phyloP scores from a whole-genome alignment of 1,140 invertebrate genomes.

The Coelopa frigida region DNA sequence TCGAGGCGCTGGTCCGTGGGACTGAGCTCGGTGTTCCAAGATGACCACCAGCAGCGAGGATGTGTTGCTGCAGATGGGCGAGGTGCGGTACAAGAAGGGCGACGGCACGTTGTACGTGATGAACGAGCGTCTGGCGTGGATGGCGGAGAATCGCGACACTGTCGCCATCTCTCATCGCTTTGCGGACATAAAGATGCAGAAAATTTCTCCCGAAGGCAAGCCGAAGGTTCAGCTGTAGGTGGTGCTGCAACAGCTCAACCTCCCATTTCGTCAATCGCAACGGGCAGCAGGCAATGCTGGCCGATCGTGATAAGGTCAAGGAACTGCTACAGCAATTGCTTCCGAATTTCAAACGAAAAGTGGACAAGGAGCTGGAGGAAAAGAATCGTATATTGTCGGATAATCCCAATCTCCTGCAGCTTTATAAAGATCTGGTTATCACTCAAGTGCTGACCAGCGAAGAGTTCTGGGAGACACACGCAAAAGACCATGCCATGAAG shows the following conservation, averaged over 20 bases:
- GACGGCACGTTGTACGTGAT: slow-evolving; percentile 94
- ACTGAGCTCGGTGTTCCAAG: too few species aligned
- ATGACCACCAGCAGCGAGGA: slow-evolving; percentile 63
- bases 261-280: slow-evolving; percentile 95
- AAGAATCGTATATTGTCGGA: slow-evolving; percentile 78
- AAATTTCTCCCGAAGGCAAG: slow-evolving; percentile 97
- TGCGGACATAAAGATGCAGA: slow-evolving; percentile 95
- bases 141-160: slow-evolving; percentile 83
- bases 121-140: slow-evolving; percentile 92
- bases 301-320: slow-evolving; percentile 90
- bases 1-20: too few species aligned
- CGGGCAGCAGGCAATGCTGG: slow-evolving; percentile 72
- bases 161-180: slow-evolving; percentile 90
- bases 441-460: slow-evolving; percentile 88
- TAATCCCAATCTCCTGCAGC: slow-evolving; percentile 73
- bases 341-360: slow-evolving; percentile 91
- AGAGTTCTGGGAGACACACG: slow-evolving; percentile 93
- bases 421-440: slow-evolving; percentile 90
- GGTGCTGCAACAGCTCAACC: slow-evolving; percentile 83
- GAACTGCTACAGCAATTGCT: slow-evolving; percentile 84
- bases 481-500: slow-evolving; percentile 67
- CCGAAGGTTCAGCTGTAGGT: slow-evolving; percentile 98
- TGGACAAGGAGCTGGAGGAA: slow-evolving; percentile 87
- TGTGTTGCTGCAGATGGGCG: slow-evolving; percentile 81
- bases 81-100: slow-evolving; percentile 92